Conservation (phyloP, 2,888 invertebrate genomes). For the Gymnoscelis rufifasciata region DNA sequence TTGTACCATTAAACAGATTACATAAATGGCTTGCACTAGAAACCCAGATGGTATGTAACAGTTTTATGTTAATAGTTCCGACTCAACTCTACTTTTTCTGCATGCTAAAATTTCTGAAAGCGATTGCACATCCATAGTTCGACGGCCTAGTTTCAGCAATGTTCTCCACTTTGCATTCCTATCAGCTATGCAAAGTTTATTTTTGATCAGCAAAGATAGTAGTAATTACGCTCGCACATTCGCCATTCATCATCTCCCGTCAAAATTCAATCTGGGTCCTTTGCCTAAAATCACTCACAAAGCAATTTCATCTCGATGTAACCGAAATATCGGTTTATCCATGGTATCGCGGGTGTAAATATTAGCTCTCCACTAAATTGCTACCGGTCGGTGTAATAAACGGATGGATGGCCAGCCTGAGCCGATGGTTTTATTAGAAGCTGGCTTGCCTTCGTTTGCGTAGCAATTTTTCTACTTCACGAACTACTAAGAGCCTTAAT, state of each 20-base stretch:
- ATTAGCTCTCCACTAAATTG: slow-evolving; percentile 44
- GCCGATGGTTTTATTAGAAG: slow-evolving; percentile 5
- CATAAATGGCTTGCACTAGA: neutral
- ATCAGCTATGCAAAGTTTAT: neutral
- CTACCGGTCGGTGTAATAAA: slow-evolving; percentile 26
- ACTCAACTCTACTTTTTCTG: too few relatives aligned
- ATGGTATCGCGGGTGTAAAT: slow-evolving; percentile 32
- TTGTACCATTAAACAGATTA: too few relatives aligned
- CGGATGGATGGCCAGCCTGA: slow-evolving; percentile 11
- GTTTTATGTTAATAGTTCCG: too few relatives aligned
- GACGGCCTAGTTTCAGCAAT: too few relatives aligned
- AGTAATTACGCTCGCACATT: slow-evolving; percentile 4
- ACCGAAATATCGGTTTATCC: slow-evolving; percentile 17
- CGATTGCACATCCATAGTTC: too few relatives aligned
- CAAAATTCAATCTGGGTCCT: slow-evolving; percentile 14
- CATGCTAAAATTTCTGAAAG: too few relatives aligned
- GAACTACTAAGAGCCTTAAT: neutral
- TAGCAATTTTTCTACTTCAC: neutral
- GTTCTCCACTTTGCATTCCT: too few relatives aligned
- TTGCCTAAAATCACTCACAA: slow-evolving; percentile 14
- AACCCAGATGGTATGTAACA: too few relatives aligned
- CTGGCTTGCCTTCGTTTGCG: neutral
- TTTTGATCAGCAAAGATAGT: neutral
- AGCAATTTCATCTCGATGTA: slow-evolving; percentile 14
- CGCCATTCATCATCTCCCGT: slow-evolving; percentile 5